Conservation (phyloP, 2,888 invertebrate genomes). For the Oligia strigilis region DNA sequence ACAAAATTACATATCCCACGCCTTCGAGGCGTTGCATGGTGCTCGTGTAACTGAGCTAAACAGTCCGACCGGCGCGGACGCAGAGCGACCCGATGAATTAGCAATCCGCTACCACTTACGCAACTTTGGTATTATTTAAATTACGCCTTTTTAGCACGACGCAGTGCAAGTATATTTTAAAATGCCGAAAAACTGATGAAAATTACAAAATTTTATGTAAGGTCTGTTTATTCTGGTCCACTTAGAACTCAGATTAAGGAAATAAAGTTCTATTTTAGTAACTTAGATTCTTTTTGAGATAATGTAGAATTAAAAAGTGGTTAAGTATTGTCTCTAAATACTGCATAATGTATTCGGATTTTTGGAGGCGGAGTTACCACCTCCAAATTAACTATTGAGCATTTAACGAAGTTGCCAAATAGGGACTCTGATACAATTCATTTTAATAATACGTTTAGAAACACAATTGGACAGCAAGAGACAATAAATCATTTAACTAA, state of each 20-base stretch:
- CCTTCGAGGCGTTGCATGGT: conserved; percentile 28
- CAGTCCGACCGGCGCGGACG: conserved; percentile 3
- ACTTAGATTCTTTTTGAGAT: background rate
- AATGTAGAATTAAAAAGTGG: background rate
- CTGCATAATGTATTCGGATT: background rate
- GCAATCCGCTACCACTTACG: conserved; percentile 32
- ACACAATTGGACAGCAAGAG: conserved; percentile 50
- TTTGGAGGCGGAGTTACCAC: background rate
- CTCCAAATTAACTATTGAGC: conserved; percentile 10
- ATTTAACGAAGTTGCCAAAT: conserved; percentile 39
- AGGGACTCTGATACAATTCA: conserved; percentile 12
- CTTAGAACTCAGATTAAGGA: background rate
- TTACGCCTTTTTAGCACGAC: conserved; percentile 5
- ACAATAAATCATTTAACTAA: conserved; percentile 66
- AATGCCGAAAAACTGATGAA: background rate
- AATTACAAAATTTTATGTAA: background rate
- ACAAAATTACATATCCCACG: conserved; percentile 55
- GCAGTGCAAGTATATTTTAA: background rate
- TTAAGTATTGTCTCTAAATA: background rate
- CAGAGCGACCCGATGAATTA: conserved; percentile 23
- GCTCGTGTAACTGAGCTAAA: conserved; percentile 22
- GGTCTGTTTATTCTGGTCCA: background rate
- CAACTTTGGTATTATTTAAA: conserved; percentile 20
- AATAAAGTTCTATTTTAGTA: background rate
- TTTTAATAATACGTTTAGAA: conserved; percentile 50